A percentile compares a stretch with the other conserved stretches of the same genome.
Conservation (phyloP, 2,888 invertebrate genomes). For the Stenotaenia linearis region DNA sequence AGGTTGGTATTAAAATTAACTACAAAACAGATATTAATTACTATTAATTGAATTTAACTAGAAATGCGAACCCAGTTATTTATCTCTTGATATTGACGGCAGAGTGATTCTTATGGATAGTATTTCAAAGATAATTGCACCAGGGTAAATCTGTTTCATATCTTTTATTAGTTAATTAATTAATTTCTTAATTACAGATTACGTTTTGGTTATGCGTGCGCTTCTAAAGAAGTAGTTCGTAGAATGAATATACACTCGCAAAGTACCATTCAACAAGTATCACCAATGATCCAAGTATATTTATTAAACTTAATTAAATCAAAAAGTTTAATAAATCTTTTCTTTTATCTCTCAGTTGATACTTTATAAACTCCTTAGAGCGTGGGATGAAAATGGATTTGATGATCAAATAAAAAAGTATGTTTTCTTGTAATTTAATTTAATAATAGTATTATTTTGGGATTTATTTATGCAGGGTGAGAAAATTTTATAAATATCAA, state of each 20-base stretch:
- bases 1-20: slow-evolving; percentile 48
- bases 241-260: slow-evolving; percentile 65
- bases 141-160: slow-evolving; percentile 51
- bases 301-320: background rate
- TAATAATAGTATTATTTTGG: background rate
- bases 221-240: slow-evolving; percentile 59
- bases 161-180: background rate
- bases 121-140: slow-evolving; percentile 65
- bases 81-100: slow-evolving; percentile 68
- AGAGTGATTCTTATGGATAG: slow-evolving; percentile 72
- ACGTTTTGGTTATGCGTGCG: slow-evolving; percentile 67
- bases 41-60: background rate
- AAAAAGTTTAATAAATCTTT: no score
- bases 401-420: slow-evolving; percentile 54
- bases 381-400: slow-evolving; percentile 59
- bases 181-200: slow-evolving; percentile 49
- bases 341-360: slow-evolving; percentile 53
- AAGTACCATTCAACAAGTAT: slow-evolving; percentile 60
- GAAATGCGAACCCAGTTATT: slow-evolving; percentile 54
- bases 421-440: background rate
- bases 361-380: slow-evolving; percentile 53
- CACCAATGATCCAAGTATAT: slow-evolving; percentile 60
- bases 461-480: slow-evolving; percentile 46
- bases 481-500: slow-evolving; percentile 59
- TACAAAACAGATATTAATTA: background rate